Evolutionary conservation across 1,140 invertebrate genomes (phyloP), one percentile per base, ranked within the genome.

Genomic region (Zaprionus africanus): DNA sequence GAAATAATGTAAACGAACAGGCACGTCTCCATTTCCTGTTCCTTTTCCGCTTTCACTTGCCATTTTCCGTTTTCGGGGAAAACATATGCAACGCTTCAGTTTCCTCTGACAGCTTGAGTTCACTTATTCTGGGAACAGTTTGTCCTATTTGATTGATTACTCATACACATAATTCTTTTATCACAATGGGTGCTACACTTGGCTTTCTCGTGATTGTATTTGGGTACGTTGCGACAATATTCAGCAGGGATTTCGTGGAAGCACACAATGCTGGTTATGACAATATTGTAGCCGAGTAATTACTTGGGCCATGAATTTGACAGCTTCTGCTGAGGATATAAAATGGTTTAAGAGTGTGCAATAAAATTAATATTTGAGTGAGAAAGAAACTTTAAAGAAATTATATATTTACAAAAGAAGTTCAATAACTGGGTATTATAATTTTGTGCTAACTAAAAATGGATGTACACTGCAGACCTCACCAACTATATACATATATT

Each of bases 1-100:
- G 31, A 51, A 62, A 69, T 78, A 84, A 84, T 81, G 71, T 64
- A 46, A 76, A 60, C 67, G 67, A 59, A 59, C 46, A 54, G 61
- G 76, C 80, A 82, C 76, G 80, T 82, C 24, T 26, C 13, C 46
- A 61, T 24, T 54, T 61, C 53, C 53, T 17, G 26, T 28, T 56
- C 53, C 53, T 56, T n/a, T 28, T 56, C 53, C 13, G 15, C 28
- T 22, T 63, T 28, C 60, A 22, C 26, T 26, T 28, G 1, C 24
- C 53, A 26, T 15, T 12, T 17, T 58, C 26, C 26, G 28, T n/a
- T 34, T 54, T 17, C 34, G 41, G 15, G 7, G 3, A n/a, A 19
- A 61, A 26, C 56, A 68, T 68, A 68, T 68, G 56, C 65, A 51
- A n/a, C 26, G 46, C 11, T 28, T 56, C 53, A n/a, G 53, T 56